Conservation (phyloP, 2,113 vertebrate species). For the Anser cygnoides region DNA sequence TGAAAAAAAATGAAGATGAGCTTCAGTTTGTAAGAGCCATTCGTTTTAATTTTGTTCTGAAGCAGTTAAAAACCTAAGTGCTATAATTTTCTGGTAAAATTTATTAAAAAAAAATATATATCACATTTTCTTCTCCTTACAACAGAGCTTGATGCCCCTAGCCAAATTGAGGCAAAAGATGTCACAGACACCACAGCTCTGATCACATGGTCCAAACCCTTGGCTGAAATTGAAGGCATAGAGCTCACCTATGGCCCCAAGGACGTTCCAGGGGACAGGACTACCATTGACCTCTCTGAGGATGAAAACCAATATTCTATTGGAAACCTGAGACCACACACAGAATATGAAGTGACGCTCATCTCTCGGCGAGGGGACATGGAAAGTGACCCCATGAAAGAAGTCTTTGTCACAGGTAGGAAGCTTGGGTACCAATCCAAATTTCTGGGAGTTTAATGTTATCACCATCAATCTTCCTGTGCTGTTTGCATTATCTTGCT, state of each 20-base stretch:
- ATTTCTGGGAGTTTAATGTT: not conserved
- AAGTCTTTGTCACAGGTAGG: conserved; percentile 90
- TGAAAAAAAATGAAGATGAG: not conserved
- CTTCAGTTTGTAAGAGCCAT: not conserved
- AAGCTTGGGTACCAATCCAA: not conserved
- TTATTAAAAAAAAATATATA: not conserved
- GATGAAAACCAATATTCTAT: conserved; percentile 92
- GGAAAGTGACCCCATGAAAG: conserved; percentile 82
- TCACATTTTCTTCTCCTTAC: not conserved
- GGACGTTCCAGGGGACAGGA: conserved; percentile 78
- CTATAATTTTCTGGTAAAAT: not conserved
- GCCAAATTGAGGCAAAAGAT: conserved; percentile 90
- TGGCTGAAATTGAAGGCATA: conserved; percentile 87
- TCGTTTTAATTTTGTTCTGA: not conserved
- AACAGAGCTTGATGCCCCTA: conserved; percentile 90
- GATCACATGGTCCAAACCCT: conserved; percentile 92
- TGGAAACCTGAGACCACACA: conserved; percentile 87
- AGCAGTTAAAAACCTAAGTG: not conserved
- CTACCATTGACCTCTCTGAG: conserved; percentile 82
- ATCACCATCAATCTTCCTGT: not conserved
- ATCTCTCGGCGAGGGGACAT: conserved; percentile 82
- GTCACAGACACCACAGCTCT: conserved; percentile 91
- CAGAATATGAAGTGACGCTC: conserved; percentile 89
- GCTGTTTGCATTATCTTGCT: not conserved
- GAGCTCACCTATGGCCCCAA: conserved; percentile 87